Evolutionary conservation across 2,113 vertebrate species (phyloP), one percentile per base, ranked within the genome.

Genomic region (Silurus asotus): DNA sequence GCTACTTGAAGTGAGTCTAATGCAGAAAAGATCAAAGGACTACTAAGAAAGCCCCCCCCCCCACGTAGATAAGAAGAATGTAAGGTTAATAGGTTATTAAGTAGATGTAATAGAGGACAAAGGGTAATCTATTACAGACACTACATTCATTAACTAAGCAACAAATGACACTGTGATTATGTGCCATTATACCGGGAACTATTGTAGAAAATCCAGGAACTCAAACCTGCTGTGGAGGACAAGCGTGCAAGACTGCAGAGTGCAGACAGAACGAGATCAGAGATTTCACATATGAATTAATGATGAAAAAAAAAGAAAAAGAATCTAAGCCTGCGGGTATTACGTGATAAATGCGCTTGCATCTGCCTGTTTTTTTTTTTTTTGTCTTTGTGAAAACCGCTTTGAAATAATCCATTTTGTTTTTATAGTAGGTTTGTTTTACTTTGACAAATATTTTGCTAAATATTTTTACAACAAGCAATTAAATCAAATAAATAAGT

Each of bases 201-300:
- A 61, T 5, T 69, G 28, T 5, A 49, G 20, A 15, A 81, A 28
- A 85, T n/a, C 28, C 81, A 75, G 61, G 37, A 83, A 19, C 86
- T 86, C 93, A 92, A 94, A 92, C 93, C 93, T 94, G 90, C 91
- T 83, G 56, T 80, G 84, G 79, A 48, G 76, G 91, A 87, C 85
- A 86, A 88, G 87, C 84, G 85, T 87, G 86, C 88, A 89, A 91
- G 89, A 91, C 92, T 94, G 93, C 82, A 90, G 92, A 91, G 88
- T 86, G 82, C 85, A n/a, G 2, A 55, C 74, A 55, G 37, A 28
- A 45, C 28, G 37, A 37, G 37, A 37, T 37, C 37, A 70, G 19
- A 72, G 19, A 3, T 48, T 48, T 45, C 0, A 72, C 15, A 20
- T 9, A 9, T 48, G 37, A 72, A 49, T 72, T 70, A 45, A 45